phyloP scores from a whole-genome alignment of 2,113 vertebrate genomes.

The Columba janthina region DNA sequence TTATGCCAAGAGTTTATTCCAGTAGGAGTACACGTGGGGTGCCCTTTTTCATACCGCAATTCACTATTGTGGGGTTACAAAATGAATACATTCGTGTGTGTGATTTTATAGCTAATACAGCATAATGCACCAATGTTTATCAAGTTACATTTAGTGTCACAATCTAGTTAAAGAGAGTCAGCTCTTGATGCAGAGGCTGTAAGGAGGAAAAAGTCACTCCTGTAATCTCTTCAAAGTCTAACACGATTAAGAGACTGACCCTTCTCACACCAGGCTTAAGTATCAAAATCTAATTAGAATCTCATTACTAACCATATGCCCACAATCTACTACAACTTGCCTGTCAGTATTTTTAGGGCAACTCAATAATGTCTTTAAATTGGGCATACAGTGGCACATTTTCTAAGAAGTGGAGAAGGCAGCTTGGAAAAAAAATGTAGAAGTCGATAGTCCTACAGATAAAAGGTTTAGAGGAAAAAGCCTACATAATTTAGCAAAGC shows the following conservation, averaged over 20 bases:
- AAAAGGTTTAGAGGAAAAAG: background rate
- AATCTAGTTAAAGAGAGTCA: conserved; percentile 1
- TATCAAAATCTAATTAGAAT: conserved; percentile 45
- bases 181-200: background rate
- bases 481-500: background rate
- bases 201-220: conserved; percentile 4
- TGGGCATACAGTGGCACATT: background rate
- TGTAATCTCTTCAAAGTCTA: conserved; percentile 45
- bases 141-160: background rate
- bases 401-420: background rate
- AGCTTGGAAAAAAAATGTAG: background rate
- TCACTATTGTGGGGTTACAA: background rate
- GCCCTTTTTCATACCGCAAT: background rate
- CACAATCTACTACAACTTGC: background rate
- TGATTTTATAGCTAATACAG: background rate
- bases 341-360: conserved; percentile 19
- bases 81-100: background rate
- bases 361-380: conserved; percentile 12
- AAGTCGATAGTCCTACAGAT: background rate
- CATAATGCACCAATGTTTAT: background rate
- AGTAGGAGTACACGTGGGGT: background rate
- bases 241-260: conserved; percentile 37
- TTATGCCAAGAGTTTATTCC: background rate
- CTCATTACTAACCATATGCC: background rate
- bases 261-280: conserved; percentile 34